Evolutionary conservation across 2,113 vertebrate genomes (phyloP).

Genomic region (Platysteira castanea): DNA sequence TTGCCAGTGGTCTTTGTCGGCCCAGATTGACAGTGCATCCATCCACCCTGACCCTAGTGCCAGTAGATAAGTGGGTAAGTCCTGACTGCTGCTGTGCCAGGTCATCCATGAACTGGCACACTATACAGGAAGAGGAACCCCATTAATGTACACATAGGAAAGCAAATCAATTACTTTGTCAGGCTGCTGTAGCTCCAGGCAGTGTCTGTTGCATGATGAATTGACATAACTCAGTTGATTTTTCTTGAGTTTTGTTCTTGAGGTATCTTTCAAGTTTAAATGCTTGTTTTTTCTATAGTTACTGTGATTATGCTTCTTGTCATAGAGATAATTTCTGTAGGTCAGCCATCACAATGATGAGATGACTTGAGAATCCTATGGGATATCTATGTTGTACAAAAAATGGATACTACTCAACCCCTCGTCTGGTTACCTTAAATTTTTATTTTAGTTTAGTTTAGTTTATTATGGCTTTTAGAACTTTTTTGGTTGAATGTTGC

Average conservation of each 20-base stretch:
- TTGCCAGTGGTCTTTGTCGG: neutral
- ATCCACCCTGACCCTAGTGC: neutral
- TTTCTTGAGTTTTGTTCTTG: neutral
- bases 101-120: neutral
- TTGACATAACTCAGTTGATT: neutral
- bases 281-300: neutral
- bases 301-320: neutral
- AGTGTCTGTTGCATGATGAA: neutral
- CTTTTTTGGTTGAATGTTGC: neutral
- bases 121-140: neutral
- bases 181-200: neutral
- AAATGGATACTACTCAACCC: neutral
- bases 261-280: neutral
- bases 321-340: neutral
- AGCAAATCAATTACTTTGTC: neutral
- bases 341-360: neutral
- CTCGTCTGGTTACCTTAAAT: neutral
- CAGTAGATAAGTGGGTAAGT: neutral
- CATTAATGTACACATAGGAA: neutral
- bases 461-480: neutral
- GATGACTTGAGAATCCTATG: neutral
- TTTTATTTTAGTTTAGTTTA: neutral
- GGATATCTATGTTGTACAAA: neutral
- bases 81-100: neutral
- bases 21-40: rapidly evolving